These are phyloP conservation scores for Andrena bucephala DNA, from an alignment of 2,888 invertebrate genomes.

Conservation along the genomic window DNA sequence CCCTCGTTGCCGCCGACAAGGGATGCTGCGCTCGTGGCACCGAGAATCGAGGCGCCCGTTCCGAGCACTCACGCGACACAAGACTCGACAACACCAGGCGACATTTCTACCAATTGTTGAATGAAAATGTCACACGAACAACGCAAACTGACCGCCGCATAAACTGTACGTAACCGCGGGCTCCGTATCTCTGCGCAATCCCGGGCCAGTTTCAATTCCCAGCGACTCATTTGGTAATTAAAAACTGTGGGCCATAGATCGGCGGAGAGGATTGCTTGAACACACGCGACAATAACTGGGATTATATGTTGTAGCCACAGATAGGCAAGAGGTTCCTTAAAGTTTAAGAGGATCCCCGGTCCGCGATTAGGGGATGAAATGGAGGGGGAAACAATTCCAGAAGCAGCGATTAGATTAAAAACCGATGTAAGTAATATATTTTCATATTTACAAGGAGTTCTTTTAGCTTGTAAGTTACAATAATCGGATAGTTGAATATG, in stretches of 20 bases:
- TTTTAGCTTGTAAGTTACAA: constrained; percentile 68
- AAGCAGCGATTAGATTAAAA: constrained; percentile 70
- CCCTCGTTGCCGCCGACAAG: background rate
- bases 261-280: background rate
- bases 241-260: too few species aligned
- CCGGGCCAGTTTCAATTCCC: too few species aligned
- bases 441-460: constrained; percentile 73
- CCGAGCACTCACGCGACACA: too few species aligned
- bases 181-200: too few species aligned
- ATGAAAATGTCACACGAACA: too few species aligned
- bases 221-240: too few species aligned
- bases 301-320: background rate
- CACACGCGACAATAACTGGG: background rate
- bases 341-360: background rate
- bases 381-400: constrained; percentile 49
- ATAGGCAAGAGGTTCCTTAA: too few species aligned
- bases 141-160: too few species aligned
- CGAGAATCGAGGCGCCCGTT: background rate
- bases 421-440: constrained; percentile 75
- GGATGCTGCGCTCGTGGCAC: background rate
- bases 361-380: constrained; percentile 18
- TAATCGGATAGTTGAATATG: constrained; percentile 64
- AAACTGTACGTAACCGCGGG: too few species aligned
- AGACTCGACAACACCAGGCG: too few species aligned
- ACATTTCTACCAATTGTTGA: too few species aligned